Percentiles rank a stretch among this genome's conserved stretches.
phyloP scores from a whole-genome alignment of 2,113 vertebrate genomes.

The Prochilodus magdalenae region DNA sequence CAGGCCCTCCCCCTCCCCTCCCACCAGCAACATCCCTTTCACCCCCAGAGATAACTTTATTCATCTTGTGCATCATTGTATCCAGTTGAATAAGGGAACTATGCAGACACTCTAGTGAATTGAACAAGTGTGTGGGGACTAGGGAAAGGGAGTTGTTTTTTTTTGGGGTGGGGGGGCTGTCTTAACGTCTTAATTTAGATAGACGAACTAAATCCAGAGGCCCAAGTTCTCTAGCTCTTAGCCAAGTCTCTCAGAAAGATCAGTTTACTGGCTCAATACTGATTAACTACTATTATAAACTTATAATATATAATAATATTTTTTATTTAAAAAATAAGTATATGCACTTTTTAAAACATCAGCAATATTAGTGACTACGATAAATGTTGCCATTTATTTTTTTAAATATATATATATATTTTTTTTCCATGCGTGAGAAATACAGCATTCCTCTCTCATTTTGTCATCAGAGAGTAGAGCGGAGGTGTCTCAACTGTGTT shows the following conservation, averaged over 20 bases:
- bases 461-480: slow-evolving; percentile 60
- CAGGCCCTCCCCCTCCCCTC: slow-evolving; percentile 91
- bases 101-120: slow-evolving; percentile 86
- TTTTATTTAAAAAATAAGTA: background rate
- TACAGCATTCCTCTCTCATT: slow-evolving; percentile 51
- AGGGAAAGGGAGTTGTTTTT: slow-evolving; percentile 47
- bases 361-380: slow-evolving; percentile 33
- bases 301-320: background rate
- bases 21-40: slow-evolving; percentile 97
- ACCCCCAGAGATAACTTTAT: slow-evolving; percentile 98
- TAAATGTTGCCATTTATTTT: no score
- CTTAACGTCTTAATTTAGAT: slow-evolving; percentile 85
- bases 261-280: background rate
- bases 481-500: slow-evolving; percentile 61
- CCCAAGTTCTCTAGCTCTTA: slow-evolving; percentile 23
- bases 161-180: slow-evolving; percentile 65
- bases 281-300: background rate
- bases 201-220: slow-evolving; percentile 51
- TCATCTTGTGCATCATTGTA: slow-evolving; percentile 99
- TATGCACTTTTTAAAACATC: background rate
- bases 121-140: slow-evolving; percentile 78
- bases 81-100: slow-evolving; percentile 95
- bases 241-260: background rate
- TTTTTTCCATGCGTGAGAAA: slow-evolving; percentile 36
- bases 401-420: no score